phyloP scores from a whole-genome alignment of 2,797 vertebrate genomes.

The Anguilla obscura region DNA sequence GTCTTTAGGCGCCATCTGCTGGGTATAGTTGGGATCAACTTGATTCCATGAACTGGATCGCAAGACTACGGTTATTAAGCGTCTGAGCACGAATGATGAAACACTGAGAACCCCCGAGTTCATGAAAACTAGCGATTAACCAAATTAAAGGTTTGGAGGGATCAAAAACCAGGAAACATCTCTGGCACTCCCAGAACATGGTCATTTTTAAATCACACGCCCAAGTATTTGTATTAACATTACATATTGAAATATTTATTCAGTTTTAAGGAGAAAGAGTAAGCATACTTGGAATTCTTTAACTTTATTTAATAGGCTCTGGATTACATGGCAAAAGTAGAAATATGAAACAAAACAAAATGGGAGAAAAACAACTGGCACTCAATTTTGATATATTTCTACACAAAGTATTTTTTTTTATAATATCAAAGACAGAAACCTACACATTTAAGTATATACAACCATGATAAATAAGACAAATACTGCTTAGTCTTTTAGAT shows the following conservation, averaged over 20 bases:
- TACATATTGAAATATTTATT: neutral
- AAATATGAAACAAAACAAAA: slow-evolving; percentile 32
- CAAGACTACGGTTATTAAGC: neutral
- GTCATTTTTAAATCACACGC: neutral
- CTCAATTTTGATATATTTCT: slow-evolving; percentile 35
- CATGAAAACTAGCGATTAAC: no score
- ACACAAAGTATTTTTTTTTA: slow-evolving; percentile 39
- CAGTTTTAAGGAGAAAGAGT: neutral
- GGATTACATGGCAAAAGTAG: slow-evolving; percentile 34
- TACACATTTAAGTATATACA: slow-evolving; percentile 80
- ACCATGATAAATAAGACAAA: slow-evolving; percentile 79
- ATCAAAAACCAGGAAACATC: neutral
- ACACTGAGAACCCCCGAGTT: neutral
- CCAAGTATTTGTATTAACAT: neutral
- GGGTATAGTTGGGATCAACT: neutral
- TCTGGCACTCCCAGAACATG: neutral
- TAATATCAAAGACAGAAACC: slow-evolving; percentile 76
- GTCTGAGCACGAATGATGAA: neutral
- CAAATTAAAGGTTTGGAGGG: neutral
- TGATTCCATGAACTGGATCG: neutral
- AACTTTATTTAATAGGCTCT: slow-evolving; percentile 35
- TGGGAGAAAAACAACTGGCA: slow-evolving; percentile 37
- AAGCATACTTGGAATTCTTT: neutral
- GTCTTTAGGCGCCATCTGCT: slow-evolving; percentile 9
- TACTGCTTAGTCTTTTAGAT: slow-evolving; percentile 55